Base-by-base conservation (phyloP, 64 coral and sea anemone genomes). In the Stichodactyla helianthus region DNA sequence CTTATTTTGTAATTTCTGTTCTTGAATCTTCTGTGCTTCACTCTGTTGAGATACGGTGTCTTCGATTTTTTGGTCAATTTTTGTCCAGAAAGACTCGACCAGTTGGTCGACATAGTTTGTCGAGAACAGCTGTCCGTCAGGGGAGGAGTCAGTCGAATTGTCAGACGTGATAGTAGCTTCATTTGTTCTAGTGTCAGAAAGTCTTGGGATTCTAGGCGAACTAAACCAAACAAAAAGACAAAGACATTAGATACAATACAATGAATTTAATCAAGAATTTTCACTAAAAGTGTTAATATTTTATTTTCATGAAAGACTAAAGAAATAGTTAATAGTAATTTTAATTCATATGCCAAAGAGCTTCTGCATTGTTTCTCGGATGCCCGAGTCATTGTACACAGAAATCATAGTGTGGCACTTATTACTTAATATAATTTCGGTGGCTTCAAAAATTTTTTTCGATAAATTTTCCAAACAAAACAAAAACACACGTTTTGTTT, bases 81-180 rank as follows among this genome's bases (percentile, higher is more conserved):
- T 86, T 77, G 58, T 86, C 89, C 89, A 91, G 64, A 91, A 91
- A 50, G 89, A 91, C 6, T 85, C 89, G 56, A 91, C 89, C 89
- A 91, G 52, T 61, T 91, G 78, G 50, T 91, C 84, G 20, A 91
- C 89, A 51, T 91, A 86, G 6, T 91, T 71, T 15, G 83, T 55
- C 13, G 83, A 86, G 85, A 91, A 91, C 23, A 91, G 27, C 64
- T 86, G 70, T 6, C 78, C 89, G 20, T 87, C 89, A 61, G 68
- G 68, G 68, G 26, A 74, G 68, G 68, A 74, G 26, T 23, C 27
- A 14, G 68, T 74, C 68, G 68, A 74, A 74, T 74, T 74, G 68
- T 14, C 25, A 23, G 10, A 31, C 10, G n/a, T 10, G 7, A 23
- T 74, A 31, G 11, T 11, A 31, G 5, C 27, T 6, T 74, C 26